These are phyloP conservation scores for Leptopilina drosophilae DNA, from an alignment of 2,888 invertebrate genomes.

Conservation along the genomic window DNA sequence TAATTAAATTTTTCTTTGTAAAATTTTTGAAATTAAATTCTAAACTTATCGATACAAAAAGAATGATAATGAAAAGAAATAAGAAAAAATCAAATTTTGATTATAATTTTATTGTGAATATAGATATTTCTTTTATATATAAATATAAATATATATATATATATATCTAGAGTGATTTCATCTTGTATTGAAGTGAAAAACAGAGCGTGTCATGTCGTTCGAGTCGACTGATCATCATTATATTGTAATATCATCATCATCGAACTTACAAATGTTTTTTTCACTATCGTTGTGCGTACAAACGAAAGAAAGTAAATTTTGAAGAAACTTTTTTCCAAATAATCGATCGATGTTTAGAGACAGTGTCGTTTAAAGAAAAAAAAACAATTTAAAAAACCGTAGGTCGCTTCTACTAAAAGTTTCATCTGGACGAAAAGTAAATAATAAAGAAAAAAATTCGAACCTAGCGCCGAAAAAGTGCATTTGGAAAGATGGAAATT, in stretches of 20 bases:
- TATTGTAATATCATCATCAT: constrained; percentile 41
- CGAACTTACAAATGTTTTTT: constrained; percentile 45
- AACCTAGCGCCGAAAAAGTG: constrained; percentile 23
- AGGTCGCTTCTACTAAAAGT: constrained; percentile 67
- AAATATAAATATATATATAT: too few species aligned
- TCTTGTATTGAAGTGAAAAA: constrained; percentile 39
- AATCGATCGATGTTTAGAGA: constrained; percentile 73
- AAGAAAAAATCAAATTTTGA: neutral
- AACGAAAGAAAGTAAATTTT: constrained; percentile 53
- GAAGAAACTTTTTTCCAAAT: constrained; percentile 66
- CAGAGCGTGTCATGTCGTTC: constrained; percentile 58
- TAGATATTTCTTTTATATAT: neutral
- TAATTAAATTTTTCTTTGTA: too few species aligned
- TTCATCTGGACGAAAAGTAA: constrained; percentile 40
- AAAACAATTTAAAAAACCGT: constrained; percentile 60
- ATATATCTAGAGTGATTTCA: constrained; percentile 1
- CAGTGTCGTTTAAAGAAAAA: constrained; percentile 62
- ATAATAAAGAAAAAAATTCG: neutral
- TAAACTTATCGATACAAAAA: too few species aligned
- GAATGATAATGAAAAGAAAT: too few species aligned
- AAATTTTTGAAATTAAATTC: too few species aligned
- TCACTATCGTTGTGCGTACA: constrained; percentile 52
- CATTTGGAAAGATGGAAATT: constrained; percentile 19
- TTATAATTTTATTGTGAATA: constrained; percentile 7
- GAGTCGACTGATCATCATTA: constrained; percentile 56